Conservation (phyloP, 2,113 vertebrate genomes). For the Oryzias javanicus region DNA sequence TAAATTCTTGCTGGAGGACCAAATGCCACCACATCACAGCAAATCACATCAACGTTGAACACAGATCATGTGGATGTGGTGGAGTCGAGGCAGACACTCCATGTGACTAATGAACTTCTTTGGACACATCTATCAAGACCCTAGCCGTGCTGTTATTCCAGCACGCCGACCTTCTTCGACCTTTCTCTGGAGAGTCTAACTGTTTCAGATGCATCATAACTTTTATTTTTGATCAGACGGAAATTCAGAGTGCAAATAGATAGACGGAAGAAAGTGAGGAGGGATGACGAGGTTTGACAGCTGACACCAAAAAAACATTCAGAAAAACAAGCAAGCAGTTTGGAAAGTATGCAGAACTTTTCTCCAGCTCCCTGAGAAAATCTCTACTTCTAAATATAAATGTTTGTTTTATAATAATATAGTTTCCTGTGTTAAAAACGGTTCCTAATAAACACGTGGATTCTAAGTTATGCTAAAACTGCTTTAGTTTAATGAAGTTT, state of each 20-base stretch:
- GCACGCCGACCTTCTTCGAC: not conserved
- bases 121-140: not conserved
- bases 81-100: not conserved
- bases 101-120: slow-evolving; percentile 10
- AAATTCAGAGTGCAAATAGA: no score
- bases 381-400: no score
- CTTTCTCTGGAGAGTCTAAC: not conserved
- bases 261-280: no score
- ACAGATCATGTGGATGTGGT: not conserved
- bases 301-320: no score
- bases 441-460: no score
- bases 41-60: slow-evolving; percentile 1
- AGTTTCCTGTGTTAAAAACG: no score
- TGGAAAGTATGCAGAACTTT: no score
- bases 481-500: slow-evolving; percentile 11
- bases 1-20: not conserved
- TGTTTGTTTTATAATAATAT: no score
- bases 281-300: no score
- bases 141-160: not conserved
- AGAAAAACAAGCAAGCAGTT: no score
- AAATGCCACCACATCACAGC: not conserved
- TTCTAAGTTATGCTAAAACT: not conserved
- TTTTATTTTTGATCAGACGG: no score
- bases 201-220: not conserved
- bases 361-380: no score